Evolutionary conservation across 53 echinoderm and acorn worm species (phyloP).

Genomic region (Actinopyga echinites): DNA sequence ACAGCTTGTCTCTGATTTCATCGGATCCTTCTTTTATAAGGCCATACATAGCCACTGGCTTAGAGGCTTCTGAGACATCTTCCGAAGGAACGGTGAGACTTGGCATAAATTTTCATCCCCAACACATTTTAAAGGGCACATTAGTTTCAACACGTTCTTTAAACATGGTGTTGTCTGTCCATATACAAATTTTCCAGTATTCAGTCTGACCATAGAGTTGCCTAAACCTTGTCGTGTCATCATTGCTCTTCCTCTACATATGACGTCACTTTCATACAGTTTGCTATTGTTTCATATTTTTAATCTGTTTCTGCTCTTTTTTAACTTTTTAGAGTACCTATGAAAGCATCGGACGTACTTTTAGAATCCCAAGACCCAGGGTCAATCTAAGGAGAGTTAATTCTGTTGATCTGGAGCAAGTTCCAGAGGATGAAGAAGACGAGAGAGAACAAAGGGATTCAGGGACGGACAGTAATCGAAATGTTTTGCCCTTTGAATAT

Average conservation of each 20-base stretch:
- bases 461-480: neutral
- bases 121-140: too few species aligned
- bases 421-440: neutral
- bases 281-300: too few species aligned
- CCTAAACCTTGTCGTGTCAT: too few species aligned
- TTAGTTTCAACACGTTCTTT: too few species aligned
- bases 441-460: neutral
- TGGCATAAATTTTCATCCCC: too few species aligned
- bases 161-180: too few species aligned
- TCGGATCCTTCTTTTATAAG: neutral
- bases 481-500: slow-evolving; percentile 14
- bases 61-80: neutral
- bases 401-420: slow-evolving; percentile 8
- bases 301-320: too few species aligned
- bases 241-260: too few species aligned
- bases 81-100: neutral
- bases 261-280: too few species aligned
- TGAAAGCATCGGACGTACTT: neutral
- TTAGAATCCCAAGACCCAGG: slow-evolving; percentile 3
- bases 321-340: neutral
- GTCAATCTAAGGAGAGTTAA: neutral
- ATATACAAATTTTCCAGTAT: too few species aligned
- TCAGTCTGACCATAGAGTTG: too few species aligned
- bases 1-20: neutral
- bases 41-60: slow-evolving; percentile 12